These are phyloP conservation scores for Murina feae DNA, from an alignment of 2,113 vertebrate species.

Conservation along the genomic window DNA sequence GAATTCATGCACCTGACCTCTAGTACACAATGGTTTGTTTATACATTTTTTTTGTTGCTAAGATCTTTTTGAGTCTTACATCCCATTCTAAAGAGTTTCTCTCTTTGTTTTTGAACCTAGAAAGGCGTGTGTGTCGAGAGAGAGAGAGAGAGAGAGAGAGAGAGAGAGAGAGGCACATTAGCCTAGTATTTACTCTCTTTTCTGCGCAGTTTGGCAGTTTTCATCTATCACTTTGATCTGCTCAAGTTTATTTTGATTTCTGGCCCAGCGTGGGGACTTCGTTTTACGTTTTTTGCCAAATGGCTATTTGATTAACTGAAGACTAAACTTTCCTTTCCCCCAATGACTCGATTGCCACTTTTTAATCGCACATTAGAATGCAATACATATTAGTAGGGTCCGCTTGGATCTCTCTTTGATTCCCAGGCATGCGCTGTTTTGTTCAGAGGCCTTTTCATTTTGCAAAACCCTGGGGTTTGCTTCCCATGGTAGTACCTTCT, in stretches of 20 bases:
- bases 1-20: too few relatives aligned
- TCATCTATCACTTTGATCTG: background rate
- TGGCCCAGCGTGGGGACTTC: background rate
- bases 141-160: too few relatives aligned
- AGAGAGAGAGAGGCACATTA: too few relatives aligned
- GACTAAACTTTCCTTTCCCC: background rate
- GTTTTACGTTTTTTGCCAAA: background rate
- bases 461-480: background rate
- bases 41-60: background rate
- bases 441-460: background rate
- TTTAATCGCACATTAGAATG: background rate
- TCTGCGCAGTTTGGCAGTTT: background rate
- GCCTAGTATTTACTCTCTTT: background rate
- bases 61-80: background rate
- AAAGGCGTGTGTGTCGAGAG: background rate
- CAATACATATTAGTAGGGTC: rapidly evolving
- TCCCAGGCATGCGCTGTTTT: rapidly evolving
- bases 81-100: background rate
- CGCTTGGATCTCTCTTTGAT: background rate
- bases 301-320: background rate
- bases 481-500: background rate
- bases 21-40: background rate
- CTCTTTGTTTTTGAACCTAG: background rate
- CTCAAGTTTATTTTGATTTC: background rate
- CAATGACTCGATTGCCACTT: background rate